phyloP scores from a whole-genome alignment of 2,797 vertebrate genomes.

The Lycodopsis pacificus region DNA sequence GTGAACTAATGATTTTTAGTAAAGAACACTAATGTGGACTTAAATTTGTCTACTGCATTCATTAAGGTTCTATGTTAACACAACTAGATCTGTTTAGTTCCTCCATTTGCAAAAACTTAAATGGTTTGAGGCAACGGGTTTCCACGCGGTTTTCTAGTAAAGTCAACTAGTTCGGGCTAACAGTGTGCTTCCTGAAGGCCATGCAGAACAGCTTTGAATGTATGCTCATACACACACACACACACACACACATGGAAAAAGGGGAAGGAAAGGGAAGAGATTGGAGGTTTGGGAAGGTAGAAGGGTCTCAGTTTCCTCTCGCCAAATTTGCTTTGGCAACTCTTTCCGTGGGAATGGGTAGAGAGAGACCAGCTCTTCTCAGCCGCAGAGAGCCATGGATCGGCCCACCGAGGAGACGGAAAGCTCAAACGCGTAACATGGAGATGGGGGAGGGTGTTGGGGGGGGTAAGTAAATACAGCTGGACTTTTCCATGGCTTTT shows the following conservation, averaged over 20 bases:
- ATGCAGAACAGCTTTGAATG: slow-evolving; percentile 9
- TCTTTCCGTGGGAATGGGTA: slow-evolving; percentile 84
- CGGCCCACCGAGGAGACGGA: slow-evolving; percentile 51
- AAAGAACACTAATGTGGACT: no score
- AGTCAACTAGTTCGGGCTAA: no score
- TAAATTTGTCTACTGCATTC: no score
- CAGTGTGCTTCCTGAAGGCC: slow-evolving; percentile 43
- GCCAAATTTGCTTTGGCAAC: slow-evolving; percentile 86
- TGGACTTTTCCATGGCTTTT: slow-evolving; percentile 73
- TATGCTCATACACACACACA: slow-evolving; percentile 18
- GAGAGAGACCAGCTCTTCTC: slow-evolving; percentile 63
- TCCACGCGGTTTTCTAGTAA: no score
- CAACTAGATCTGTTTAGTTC: no score
- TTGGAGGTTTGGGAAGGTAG: slow-evolving; percentile 69
- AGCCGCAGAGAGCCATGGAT: slow-evolving; percentile 53
- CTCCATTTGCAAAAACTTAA: no score
- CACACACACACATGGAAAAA: slow-evolving; percentile 41
- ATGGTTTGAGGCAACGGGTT: no score
- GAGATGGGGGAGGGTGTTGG: slow-evolving; percentile 2
- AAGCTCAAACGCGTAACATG: slow-evolving; percentile 50
- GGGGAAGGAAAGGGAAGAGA: slow-evolving; percentile 65
- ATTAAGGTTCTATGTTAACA: no score
- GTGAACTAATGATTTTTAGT: no score
- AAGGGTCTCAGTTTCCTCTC: slow-evolving; percentile 83
- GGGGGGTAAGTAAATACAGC: slow-evolving; percentile 74